Conservation (phyloP, 2,888 invertebrate species). For the Strigamia crassipes region DNA sequence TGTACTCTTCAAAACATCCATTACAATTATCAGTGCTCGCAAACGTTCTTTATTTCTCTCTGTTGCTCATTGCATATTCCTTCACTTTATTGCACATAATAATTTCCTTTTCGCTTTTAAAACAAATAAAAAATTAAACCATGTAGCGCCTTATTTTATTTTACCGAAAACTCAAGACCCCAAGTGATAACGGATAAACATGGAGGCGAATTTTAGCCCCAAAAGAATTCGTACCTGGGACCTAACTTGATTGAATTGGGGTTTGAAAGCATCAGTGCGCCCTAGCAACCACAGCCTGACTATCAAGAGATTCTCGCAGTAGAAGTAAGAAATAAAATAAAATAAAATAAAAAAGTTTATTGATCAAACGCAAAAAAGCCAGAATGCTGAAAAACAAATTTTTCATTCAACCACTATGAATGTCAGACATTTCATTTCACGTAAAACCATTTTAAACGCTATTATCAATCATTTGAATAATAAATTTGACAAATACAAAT, state of each 20-base stretch:
- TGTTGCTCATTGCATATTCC: neutral
- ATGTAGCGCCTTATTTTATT: neutral
- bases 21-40: neutral
- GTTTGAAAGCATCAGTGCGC: constrained; percentile 26
- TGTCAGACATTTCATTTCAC: neutral
- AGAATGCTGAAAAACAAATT: neutral
- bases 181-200: neutral
- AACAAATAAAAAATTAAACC: neutral
- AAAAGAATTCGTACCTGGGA: constrained; percentile 31
- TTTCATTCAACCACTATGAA: neutral
- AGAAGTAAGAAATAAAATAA: neutral
- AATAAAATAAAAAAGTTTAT: neutral
- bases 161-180: neutral
- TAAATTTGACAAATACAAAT: too few relatives aligned
- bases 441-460: neutral
- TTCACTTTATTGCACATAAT: neutral
- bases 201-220: neutral
- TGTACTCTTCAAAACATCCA: neutral
- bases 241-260: constrained; percentile 28
- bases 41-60: neutral
- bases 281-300: constrained; percentile 10
- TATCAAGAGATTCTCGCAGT: neutral
- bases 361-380: neutral
- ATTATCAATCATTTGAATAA: neutral
- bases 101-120: neutral